Percentiles rank a stretch among this genome's conserved stretches.
Evolutionary conservation across 2,113 vertebrate species (phyloP).

Genomic region (Anguilla japonica): DNA sequence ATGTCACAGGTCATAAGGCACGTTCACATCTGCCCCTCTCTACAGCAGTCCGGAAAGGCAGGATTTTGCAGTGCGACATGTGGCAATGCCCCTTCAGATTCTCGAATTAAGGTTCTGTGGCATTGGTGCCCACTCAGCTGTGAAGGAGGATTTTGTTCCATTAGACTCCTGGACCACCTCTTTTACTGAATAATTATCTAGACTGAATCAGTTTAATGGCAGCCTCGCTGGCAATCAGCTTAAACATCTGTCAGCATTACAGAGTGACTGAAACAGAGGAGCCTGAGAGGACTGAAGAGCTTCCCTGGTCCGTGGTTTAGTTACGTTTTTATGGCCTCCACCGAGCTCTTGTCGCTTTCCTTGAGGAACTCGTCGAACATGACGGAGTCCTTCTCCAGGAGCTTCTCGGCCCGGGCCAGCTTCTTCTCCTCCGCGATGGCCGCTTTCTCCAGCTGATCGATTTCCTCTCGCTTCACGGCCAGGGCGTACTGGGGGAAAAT

Average conservation of each 20-base stretch:
- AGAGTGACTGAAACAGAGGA: not conserved
- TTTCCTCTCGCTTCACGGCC: slow-evolving; percentile 74
- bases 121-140: not conserved
- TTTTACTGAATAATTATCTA: not conserved
- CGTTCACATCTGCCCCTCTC: not conserved
- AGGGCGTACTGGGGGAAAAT: slow-evolving; percentile 72
- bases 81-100: not conserved
- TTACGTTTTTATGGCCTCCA: slow-evolving; percentile 80
- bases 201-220: not conserved
- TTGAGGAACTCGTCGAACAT: slow-evolving; percentile 80
- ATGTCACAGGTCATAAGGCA: not conserved
- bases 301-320: not conserved
- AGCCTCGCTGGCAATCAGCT: not conserved
- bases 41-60: not conserved
- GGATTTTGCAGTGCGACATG: not conserved
- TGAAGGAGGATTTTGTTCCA: not conserved
- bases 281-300: not conserved
- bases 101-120: not conserved
- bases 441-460: slow-evolving; percentile 74
- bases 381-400: slow-evolving; percentile 71
- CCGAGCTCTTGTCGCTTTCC: slow-evolving; percentile 76
- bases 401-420: slow-evolving; percentile 69
- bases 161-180: not conserved
- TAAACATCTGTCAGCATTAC: not conserved
- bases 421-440: slow-evolving; percentile 66